A percentile compares a stretch with the other conserved stretches of the same genome.
Conservation (phyloP, 2,113 vertebrate species). For the Gulo gulo region DNA sequence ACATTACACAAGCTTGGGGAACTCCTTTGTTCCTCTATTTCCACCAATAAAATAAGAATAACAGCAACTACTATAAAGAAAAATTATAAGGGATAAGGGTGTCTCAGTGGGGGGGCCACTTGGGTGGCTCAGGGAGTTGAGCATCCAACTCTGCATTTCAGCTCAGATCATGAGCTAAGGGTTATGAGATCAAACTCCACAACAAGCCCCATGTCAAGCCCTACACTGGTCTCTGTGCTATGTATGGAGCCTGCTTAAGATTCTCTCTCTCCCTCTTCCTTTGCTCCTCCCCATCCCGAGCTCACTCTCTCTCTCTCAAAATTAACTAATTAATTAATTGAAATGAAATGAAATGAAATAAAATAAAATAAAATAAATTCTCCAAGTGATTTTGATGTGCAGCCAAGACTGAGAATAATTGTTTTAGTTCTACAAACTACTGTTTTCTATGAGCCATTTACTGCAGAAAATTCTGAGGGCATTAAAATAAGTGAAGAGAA, state of each 20-base stretch:
- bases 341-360: not conserved
- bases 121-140: not conserved
- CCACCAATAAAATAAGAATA: not conserved
- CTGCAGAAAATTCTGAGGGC: slow-evolving; percentile 41
- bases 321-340: no score
- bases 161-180: not conserved
- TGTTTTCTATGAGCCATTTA: not conserved
- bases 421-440: not conserved
- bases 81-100: not conserved
- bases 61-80: not conserved
- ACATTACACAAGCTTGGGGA: not conserved
- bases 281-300: not conserved
- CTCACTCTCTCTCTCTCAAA: not conserved
- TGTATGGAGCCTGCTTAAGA: not conserved
- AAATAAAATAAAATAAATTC: not conserved
- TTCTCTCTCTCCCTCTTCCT: not conserved
- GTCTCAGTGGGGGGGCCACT: not conserved
- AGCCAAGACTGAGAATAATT: not conserved
- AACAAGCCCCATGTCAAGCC: not conserved
- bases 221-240: not conserved
- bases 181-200: not conserved
- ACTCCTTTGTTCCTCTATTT: not conserved
- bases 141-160: not conserved
- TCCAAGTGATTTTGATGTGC: not conserved
- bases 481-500: not conserved